Evolutionary conservation across 2,113 vertebrate species (phyloP).

Genomic region (Pluvianellus socialis): DNA sequence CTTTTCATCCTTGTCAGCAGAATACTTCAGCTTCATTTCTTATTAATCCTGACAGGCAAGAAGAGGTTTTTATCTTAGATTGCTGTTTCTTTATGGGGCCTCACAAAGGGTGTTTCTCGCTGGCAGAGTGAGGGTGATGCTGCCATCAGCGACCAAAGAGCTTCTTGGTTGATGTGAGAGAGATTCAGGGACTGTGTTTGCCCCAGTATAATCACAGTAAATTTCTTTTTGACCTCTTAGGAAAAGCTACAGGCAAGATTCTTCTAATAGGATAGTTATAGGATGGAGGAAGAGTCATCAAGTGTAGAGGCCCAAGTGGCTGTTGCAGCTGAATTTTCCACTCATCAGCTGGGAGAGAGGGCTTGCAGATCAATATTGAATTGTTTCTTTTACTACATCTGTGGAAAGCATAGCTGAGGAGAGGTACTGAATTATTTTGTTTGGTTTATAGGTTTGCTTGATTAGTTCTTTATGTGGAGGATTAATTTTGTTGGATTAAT

Average conservation of each 20-base stretch:
- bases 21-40: slow-evolving; percentile 30
- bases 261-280: not conserved
- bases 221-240: not conserved
- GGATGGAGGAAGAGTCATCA: not conserved
- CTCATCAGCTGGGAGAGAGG: not conserved
- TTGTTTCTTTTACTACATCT: not conserved
- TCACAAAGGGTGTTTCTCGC: not conserved
- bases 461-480: not conserved
- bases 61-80: not conserved
- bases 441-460: not conserved
- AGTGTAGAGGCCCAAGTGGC: not conserved
- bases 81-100: not conserved
- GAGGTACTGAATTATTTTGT: not conserved
- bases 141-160: not conserved
- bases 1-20: slow-evolving; percentile 37
- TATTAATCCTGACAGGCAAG: slow-evolving; percentile 7
- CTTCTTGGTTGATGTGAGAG: not conserved
- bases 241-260: not conserved
- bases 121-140: not conserved
- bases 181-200: not conserved
- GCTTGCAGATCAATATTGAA: not conserved
- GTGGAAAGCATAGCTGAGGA: not conserved
- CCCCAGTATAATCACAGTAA: not conserved
- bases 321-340: not conserved
- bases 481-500: not conserved